Percentiles rank a stretch among this genome's conserved stretches.
phyloP scores from a whole-genome alignment of 2,797 vertebrate species.

The Gymnodraco acuticeps region DNA sequence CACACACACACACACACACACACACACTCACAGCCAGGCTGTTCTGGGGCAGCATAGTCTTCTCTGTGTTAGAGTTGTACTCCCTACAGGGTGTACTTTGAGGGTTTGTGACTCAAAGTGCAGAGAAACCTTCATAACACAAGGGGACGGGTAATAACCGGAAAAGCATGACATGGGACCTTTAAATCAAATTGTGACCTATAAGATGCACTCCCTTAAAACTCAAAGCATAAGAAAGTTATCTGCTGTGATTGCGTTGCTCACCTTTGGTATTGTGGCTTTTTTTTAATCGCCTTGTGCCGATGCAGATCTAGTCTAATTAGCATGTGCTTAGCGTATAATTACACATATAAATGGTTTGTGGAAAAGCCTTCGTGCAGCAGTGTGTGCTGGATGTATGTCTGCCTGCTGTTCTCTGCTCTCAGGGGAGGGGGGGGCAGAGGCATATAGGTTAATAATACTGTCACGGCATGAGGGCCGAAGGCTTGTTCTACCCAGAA shows the following conservation, averaged over 20 bases:
- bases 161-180: too few relatives aligned
- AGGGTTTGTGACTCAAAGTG: too few relatives aligned
- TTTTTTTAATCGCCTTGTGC: neutral
- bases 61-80: too few relatives aligned
- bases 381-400: conserved; percentile 45
- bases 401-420: conserved; percentile 53
- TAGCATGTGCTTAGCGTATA: conserved; percentile 6
- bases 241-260: conserved; percentile 20
- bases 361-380: conserved; percentile 7
- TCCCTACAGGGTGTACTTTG: too few relatives aligned
- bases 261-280: neutral
- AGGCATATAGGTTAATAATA: conserved; percentile 76
- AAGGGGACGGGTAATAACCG: too few relatives aligned
- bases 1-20: too few relatives aligned
- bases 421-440: conserved; percentile 33
- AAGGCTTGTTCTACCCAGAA: conserved; percentile 55
- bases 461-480: conserved; percentile 55
- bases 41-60: too few relatives aligned
- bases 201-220: neutral
- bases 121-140: too few relatives aligned
- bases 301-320: conserved; percentile 6
- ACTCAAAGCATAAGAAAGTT: conserved; percentile 31
- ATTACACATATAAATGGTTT: neutral
- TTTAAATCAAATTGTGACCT: too few relatives aligned
- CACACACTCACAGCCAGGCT: too few relatives aligned